Evolutionary conservation across 2,797 vertebrate species (phyloP).

Genomic region (Benthosema pterotum): DNA sequence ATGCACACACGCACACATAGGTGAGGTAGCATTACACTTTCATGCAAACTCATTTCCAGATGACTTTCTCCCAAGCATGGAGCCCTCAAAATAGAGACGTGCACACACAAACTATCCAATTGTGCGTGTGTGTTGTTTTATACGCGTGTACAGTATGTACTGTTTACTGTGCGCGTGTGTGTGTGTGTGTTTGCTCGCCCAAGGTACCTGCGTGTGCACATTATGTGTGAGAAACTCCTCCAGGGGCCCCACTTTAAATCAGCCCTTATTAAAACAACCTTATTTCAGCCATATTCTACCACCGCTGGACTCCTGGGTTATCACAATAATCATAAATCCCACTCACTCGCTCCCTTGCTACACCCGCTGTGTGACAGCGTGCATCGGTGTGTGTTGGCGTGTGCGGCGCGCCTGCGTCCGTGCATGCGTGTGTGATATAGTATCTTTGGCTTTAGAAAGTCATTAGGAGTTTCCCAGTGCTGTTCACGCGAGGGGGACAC

Average conservation of each 20-base stretch:
- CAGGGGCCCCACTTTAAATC: slow-evolving; percentile 73
- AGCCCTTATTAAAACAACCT: slow-evolving; percentile 77
- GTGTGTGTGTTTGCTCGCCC: slow-evolving; percentile 1
- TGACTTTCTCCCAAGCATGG: slow-evolving; percentile 39
- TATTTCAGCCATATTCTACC: slow-evolving; percentile 75
- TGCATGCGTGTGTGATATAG: slow-evolving; percentile 36
- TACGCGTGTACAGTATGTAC: background rate
- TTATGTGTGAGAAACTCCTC: slow-evolving; percentile 51
- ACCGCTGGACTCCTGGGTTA: slow-evolving; percentile 81
- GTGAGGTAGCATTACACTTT: slow-evolving; percentile 54
- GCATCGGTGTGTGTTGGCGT: background rate
- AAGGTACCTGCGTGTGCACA: too few relatives aligned
- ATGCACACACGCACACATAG: slow-evolving; percentile 41
- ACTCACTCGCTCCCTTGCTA: slow-evolving; percentile 45
- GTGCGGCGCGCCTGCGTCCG: slow-evolving; percentile 1
- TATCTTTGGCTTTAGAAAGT: slow-evolving; percentile 77
- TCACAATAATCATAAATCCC: slow-evolving; percentile 90
- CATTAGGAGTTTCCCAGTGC: slow-evolving; percentile 74
- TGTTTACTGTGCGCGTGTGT: background rate
- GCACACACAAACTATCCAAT: slow-evolving; percentile 7
- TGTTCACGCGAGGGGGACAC: slow-evolving; percentile 48
- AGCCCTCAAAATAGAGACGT: background rate
- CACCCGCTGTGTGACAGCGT: slow-evolving; percentile 37
- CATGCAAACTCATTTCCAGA: slow-evolving; percentile 51
- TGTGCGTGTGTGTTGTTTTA: slow-evolving; percentile 2